Evolutionary conservation across 2,797 vertebrate genomes (phyloP).

Genomic region (Pteronotus mesoamericanus): DNA sequence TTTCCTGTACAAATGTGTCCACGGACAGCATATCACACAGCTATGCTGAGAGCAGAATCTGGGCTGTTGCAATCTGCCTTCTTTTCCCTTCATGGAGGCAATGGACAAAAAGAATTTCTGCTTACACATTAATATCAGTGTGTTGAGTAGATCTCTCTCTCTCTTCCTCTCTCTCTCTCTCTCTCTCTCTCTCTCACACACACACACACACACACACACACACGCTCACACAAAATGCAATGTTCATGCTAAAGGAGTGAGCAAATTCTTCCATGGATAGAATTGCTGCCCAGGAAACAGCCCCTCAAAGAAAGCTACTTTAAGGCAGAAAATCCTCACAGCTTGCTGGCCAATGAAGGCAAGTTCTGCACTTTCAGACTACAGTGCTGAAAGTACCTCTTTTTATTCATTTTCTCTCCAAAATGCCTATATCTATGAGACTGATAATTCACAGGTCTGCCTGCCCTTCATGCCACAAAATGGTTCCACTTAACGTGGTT

Average conservation of each 20-base stretch:
- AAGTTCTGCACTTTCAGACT: neutral
- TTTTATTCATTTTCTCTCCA: neutral
- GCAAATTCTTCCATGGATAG: neutral
- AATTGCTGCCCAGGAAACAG: slow-evolving; percentile 14
- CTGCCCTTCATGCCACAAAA: neutral
- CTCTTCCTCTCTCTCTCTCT: neutral
- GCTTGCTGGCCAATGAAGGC: fast-evolving
- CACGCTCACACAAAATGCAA: neutral
- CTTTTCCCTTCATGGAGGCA: neutral
- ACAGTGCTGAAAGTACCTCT: neutral
- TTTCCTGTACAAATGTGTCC: neutral
- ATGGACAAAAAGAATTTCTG: neutral
- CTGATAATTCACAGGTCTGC: slow-evolving; percentile 48
- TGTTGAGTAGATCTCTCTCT: neutral
- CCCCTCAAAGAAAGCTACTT: neutral
- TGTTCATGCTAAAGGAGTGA: neutral
- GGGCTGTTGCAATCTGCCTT: neutral
- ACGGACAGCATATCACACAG: neutral
- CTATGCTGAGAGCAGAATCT: neutral
- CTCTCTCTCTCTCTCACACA: neutral
- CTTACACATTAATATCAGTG: neutral
- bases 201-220: neutral
- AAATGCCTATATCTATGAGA: neutral
- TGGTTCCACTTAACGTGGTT: neutral
- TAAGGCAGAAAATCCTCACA: slow-evolving; percentile 19